Evolutionary conservation across 2,888 invertebrate genomes (phyloP).

Genomic region (Leptinotarsa peninsularis): DNA sequence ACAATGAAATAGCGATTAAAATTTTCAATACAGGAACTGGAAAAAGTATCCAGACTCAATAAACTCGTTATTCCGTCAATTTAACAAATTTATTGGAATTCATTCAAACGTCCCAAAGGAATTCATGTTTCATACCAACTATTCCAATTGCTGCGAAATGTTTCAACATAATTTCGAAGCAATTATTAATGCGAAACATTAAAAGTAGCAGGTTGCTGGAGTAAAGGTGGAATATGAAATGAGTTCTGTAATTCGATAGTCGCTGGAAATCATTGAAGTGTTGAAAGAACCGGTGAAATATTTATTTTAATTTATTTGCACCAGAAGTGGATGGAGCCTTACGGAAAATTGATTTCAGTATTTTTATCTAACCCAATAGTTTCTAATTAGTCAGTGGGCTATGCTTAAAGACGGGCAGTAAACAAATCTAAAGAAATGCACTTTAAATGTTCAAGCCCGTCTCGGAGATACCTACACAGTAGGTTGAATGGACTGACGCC

Average conservation of each 20-base stretch:
- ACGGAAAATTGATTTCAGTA: too few relatives aligned
- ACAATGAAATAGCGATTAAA: neutral
- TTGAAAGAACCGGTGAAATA: neutral
- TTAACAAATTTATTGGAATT: neutral
- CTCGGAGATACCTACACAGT: too few relatives aligned
- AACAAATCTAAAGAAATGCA: too few relatives aligned
- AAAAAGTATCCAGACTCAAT: neutral
- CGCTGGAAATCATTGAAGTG: neutral
- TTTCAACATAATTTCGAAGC: slow-evolving; percentile 8
- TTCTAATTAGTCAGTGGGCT: too few relatives aligned
- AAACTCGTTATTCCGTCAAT: slow-evolving; percentile 6
- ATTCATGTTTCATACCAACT: slow-evolving; percentile 7
- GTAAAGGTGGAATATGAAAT: neutral
- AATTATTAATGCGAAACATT: slow-evolving; percentile 13
- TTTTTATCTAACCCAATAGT: too few relatives aligned
- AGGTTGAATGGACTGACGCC: too few relatives aligned
- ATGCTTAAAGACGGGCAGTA: too few relatives aligned
- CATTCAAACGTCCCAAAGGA: neutral
- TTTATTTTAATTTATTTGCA: neutral
- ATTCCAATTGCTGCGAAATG: slow-evolving; percentile 3
- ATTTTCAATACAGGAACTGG: slow-evolving; percentile 4
- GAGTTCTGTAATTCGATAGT: slow-evolving; percentile 8
- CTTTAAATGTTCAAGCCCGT: too few relatives aligned
- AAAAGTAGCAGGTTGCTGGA: neutral
- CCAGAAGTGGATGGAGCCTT: neutral